A percentile compares a stretch with the other conserved stretches of the same genome.
These are phyloP conservation scores for Meandrina meandrites DNA, from an alignment of 92 coral and sea anemone genomes.

Conservation along the genomic window DNA sequence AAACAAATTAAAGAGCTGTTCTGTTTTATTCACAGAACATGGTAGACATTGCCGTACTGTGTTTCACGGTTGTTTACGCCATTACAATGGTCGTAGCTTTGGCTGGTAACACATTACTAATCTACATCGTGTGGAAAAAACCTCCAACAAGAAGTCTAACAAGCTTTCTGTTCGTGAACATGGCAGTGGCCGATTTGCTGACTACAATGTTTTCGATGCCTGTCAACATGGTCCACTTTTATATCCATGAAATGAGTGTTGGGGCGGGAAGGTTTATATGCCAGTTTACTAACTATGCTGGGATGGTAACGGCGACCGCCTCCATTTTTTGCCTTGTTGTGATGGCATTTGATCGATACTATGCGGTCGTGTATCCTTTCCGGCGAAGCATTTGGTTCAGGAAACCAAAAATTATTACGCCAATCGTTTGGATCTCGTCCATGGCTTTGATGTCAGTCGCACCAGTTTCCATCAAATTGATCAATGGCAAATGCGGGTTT, in stretches of 20 bases:
- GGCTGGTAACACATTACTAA: slow-evolving; percentile 54
- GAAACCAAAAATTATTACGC: slow-evolving; percentile 30
- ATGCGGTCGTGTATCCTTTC: slow-evolving; percentile 64
- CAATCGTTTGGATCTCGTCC: slow-evolving; percentile 56
- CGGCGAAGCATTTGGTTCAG: slow-evolving; percentile 43
- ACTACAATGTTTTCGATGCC: slow-evolving; percentile 61
- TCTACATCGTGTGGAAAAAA: slow-evolving; percentile 59
- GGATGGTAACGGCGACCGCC: slow-evolving; percentile 41
- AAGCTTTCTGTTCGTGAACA: slow-evolving; percentile 63
- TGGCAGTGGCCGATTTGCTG: slow-evolving; percentile 72
- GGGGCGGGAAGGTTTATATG: neutral
- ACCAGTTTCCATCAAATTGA: neutral
- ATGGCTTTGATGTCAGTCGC: slow-evolving; percentile 2
- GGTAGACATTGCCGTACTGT: neutral
- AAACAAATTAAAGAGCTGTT: neutral
- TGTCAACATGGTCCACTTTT: slow-evolving; percentile 25
- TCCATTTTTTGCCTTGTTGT: slow-evolving; percentile 56
- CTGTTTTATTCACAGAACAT: neutral
- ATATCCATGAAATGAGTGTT: slow-evolving; percentile 35
- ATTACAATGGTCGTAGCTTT: slow-evolving; percentile 14
- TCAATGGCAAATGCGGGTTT: neutral
- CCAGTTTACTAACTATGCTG: slow-evolving; percentile 9
- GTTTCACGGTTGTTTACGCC: neutral
- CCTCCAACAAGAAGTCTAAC: slow-evolving; percentile 53
- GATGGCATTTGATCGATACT: slow-evolving; percentile 62